A percentile compares a stretch with the other conserved stretches of the same genome.
Evolutionary conservation across 2,888 invertebrate genomes (phyloP).

Genomic region (Philonicus albiceps): DNA sequence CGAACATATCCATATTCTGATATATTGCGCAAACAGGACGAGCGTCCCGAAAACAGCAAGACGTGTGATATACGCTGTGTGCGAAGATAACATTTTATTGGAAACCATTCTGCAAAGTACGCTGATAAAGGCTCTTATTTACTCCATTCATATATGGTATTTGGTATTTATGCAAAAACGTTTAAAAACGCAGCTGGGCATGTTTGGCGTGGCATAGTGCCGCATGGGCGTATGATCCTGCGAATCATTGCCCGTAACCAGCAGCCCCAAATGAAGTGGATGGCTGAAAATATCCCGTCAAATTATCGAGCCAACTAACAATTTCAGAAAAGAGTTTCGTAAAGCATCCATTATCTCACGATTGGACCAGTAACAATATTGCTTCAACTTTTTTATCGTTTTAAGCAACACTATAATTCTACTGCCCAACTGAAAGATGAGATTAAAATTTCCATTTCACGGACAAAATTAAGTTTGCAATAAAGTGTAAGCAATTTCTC

Average conservation of each 20-base stretch:
- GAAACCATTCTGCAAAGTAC: constrained; percentile 2
- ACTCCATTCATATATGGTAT: not conserved
- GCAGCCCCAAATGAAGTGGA: not conserved
- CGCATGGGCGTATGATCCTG: not conserved
- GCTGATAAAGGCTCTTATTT: constrained; percentile 31
- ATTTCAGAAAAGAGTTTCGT: not conserved
- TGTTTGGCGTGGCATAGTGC: not conserved
- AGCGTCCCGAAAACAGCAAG: not conserved
- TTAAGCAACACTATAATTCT: not conserved
- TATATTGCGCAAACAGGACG: constrained; percentile 2
- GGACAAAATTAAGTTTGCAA: not conserved
- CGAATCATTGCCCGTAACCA: not conserved
- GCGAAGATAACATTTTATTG: constrained; percentile 29
- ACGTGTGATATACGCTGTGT: not conserved
- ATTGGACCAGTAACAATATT: not conserved
- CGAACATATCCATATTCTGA: not conserved
- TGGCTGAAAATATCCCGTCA: not conserved
- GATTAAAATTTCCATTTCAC: not conserved
- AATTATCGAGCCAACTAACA: not conserved
- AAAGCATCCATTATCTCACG: not conserved
- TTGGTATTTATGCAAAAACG: constrained; percentile 24
- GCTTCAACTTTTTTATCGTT: not conserved
- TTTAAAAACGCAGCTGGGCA: constrained; percentile 13
- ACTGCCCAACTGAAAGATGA: not conserved
- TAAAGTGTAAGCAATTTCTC: not conserved